These are phyloP conservation scores for Trachelus iudaicus DNA, from an alignment of 2,888 invertebrate genomes.

Conservation along the genomic window DNA sequence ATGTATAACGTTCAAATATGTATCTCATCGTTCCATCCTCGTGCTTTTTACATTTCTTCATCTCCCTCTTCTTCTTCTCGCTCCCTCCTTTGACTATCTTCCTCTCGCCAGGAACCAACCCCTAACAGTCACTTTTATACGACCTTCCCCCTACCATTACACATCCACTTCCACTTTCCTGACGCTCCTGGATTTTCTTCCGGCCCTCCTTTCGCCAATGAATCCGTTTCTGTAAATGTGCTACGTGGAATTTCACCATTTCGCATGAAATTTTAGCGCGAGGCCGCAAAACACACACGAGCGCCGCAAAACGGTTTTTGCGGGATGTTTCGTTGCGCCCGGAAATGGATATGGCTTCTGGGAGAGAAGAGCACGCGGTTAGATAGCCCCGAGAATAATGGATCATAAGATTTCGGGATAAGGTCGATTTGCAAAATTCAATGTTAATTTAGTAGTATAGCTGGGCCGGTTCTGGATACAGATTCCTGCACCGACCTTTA, in stretches of 20 bases:
- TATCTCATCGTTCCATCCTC: neutral
- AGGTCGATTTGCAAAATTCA: neutral
- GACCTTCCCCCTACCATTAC: neutral
- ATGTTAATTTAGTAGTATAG: neutral
- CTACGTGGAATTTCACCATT: neutral
- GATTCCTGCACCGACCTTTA: too few relatives aligned
- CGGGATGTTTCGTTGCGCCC: neutral
- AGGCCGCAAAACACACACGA: neutral
- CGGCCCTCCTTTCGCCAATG: neutral
- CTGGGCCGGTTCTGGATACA: too few relatives aligned
- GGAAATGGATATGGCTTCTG: neutral
- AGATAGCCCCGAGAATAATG: neutral
- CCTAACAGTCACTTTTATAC: neutral
- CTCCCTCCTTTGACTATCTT: neutral
- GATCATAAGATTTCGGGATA: neutral
- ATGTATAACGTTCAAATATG: neutral
- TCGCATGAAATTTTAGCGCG: neutral
- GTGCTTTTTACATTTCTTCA: neutral
- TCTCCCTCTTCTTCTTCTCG: too few relatives aligned
- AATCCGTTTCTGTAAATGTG: neutral
- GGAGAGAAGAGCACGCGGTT: neutral
- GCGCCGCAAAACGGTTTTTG: neutral
- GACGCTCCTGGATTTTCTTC: neutral
- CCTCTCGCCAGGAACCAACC: neutral
- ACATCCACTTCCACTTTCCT: neutral